Conservation (phyloP, 2,888 invertebrate genomes). For the Neoascia interrupta region DNA sequence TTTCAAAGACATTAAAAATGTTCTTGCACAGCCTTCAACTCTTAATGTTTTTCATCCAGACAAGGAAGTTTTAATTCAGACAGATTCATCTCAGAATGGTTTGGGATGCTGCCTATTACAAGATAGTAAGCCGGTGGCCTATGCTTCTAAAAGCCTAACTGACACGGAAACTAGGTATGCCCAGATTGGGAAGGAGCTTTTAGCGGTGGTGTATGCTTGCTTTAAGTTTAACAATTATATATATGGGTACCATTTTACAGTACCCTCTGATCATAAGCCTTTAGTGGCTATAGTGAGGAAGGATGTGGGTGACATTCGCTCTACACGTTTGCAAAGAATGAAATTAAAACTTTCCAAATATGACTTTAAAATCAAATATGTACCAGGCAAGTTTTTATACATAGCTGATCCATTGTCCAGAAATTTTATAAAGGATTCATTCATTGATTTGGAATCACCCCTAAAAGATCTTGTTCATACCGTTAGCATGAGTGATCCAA, state of each 20-base stretch:
- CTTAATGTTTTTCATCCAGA: conserved; percentile 21
- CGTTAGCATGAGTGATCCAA: conserved; percentile 16
- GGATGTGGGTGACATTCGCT: conserved; percentile 36
- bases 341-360: conserved; percentile 42
- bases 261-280: conserved; percentile 27
- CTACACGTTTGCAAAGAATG: conserved; percentile 28
- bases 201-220: conserved; percentile 13
- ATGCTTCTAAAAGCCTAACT: conserved; percentile 16
- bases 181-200: conserved; percentile 15
- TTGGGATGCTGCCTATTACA: conserved; percentile 9
- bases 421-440: conserved; percentile 18
- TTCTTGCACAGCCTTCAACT: not conserved
- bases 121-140: conserved; percentile 16
- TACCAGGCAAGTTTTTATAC: conserved; percentile 34
- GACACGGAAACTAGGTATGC: conserved; percentile 16
- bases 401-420: conserved; percentile 27
- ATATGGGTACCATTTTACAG: conserved; percentile 13
- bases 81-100: conserved; percentile 30
- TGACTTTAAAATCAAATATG: conserved; percentile 20
- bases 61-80: not conserved
- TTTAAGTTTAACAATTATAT: conserved; percentile 4
- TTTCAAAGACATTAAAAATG: conserved; percentile 27
- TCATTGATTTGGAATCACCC: conserved; percentile 2
- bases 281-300: conserved; percentile 24
- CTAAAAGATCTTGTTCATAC: conserved; percentile 22